Conservation (phyloP, 2,888 invertebrate genomes). For the Dryococelus australis region DNA sequence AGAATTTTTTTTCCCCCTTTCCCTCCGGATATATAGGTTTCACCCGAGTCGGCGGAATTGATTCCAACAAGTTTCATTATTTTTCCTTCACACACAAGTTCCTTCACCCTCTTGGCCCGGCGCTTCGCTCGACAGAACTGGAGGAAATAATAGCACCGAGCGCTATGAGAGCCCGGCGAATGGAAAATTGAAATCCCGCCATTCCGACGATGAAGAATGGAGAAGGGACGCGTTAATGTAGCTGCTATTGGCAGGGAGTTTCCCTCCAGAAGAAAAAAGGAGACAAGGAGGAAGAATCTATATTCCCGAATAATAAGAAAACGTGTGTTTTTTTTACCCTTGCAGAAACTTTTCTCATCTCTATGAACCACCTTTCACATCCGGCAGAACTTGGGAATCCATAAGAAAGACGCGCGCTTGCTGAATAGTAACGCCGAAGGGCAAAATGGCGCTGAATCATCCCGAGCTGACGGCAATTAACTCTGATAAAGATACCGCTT, state of each 20-base stretch:
- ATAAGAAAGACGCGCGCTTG: neutral
- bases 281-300: neutral
- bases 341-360: neutral
- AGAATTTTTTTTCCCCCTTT: neutral
- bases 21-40: neutral
- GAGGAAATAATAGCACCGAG: neutral
- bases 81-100: constrained; percentile 8
- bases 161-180: neutral
- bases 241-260: neutral
- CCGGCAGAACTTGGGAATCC: neutral
- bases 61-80: neutral
- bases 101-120: neutral
- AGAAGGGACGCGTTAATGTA: neutral
- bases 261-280: neutral
- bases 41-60: neutral
- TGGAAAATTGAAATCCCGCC: constrained; percentile 9
- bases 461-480: neutral
- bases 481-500: neutral
- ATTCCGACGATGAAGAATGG: neutral
- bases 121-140: neutral
- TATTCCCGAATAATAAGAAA: constrained; percentile 16
- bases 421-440: neutral
- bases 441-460: neutral
- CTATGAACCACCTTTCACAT: neutral
- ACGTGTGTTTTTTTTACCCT: neutral